Percentiles rank a stretch among this genome's conserved stretches.
These are phyloP conservation scores for Hylaea fasciaria DNA, from an alignment of 2,888 invertebrate species.

Conservation along the genomic window DNA sequence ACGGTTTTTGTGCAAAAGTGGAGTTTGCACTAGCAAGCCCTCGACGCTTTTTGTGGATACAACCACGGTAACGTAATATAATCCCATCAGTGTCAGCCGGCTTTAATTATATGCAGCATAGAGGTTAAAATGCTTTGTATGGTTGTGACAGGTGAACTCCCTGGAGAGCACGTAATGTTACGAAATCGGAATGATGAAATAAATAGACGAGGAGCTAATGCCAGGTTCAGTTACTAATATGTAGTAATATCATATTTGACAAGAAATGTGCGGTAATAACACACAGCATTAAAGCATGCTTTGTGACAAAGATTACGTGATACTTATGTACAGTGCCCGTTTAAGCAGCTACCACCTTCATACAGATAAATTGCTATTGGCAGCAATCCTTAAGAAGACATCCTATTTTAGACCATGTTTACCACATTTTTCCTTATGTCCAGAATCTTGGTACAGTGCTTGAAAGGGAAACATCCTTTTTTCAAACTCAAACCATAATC, in stretches of 20 bases:
- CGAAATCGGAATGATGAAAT: slow-evolving; percentile 45
- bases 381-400: too few species aligned
- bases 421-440: too few species aligned
- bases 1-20: slow-evolving; percentile 53
- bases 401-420: too few species aligned
- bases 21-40: slow-evolving; percentile 52
- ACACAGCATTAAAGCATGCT: too few species aligned
- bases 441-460: too few species aligned
- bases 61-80: slow-evolving; percentile 46
- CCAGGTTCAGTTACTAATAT: not conserved
- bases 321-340: too few species aligned
- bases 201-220: slow-evolving; percentile 11
- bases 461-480: too few species aligned
- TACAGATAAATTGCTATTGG: too few species aligned
- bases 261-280: too few species aligned
- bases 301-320: too few species aligned
- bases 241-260: not conserved
- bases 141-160: slow-evolving; percentile 20
- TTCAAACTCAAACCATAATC: too few species aligned
- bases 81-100: slow-evolving; percentile 39
- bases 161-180: slow-evolving; percentile 25
- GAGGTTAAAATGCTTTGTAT: slow-evolving; percentile 33
- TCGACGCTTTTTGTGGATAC: slow-evolving; percentile 47
- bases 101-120: slow-evolving; percentile 20
- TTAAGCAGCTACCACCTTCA: too few species aligned